phyloP scores from a whole-genome alignment of 2,797 vertebrate species.

The Acomys russatus region DNA sequence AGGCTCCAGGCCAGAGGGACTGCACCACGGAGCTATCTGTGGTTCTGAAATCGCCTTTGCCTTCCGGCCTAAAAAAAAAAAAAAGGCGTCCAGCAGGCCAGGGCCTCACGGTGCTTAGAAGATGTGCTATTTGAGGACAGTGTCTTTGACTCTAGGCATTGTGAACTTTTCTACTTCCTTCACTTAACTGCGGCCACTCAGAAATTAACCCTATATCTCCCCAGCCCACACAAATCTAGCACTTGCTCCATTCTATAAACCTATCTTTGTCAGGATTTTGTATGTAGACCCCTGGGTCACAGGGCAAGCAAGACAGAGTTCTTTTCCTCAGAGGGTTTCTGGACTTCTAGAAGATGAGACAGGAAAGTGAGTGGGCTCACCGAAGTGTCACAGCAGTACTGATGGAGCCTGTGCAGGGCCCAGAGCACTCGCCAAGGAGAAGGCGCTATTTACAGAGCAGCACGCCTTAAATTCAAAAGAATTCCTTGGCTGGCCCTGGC shows the following conservation, averaged over 20 bases:
- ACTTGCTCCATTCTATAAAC: constrained; percentile 27
- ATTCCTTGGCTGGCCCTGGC: not conserved
- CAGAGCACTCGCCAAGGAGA: not conserved
- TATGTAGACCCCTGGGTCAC: not conserved
- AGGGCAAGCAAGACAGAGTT: not conserved
- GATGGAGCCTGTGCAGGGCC: not conserved
- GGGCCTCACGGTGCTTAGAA: constrained; percentile 10
- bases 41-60: constrained; percentile 84
- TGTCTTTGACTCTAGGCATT: constrained; percentile 26
- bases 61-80: constrained; percentile 84
- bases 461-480: not conserved
- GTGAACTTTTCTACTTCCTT: constrained; percentile 54
- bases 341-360: not conserved
- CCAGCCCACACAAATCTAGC: not conserved
- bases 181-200: constrained; percentile 63
- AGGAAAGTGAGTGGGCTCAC: not conserved
- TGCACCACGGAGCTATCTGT: constrained; percentile 85
- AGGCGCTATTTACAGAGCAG: not conserved
- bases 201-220: constrained; percentile 52
- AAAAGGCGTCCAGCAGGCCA: constrained; percentile 85
- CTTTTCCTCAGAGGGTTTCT: not conserved
- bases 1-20: constrained; percentile 86
- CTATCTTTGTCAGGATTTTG: constrained; percentile 12
- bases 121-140: constrained; percentile 53
- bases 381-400: not conserved